Conservation (phyloP, 2,797 vertebrate species). For the Lepilemur septentrionalis region DNA sequence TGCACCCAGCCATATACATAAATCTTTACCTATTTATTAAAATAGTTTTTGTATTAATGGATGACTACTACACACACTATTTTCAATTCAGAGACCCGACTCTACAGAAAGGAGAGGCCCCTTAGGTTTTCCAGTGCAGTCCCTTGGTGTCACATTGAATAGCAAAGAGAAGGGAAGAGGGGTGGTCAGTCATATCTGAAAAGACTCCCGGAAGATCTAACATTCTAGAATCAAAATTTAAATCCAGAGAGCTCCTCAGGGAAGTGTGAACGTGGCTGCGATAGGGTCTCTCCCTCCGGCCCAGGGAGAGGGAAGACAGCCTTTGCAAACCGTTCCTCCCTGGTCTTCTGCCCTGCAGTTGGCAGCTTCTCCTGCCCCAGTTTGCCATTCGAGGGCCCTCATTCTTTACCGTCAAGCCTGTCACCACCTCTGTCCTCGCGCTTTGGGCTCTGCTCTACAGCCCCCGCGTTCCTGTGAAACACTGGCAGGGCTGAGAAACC, state of each 20-base stretch:
- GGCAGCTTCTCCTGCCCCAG: background rate
- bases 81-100: background rate
- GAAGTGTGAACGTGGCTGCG: background rate
- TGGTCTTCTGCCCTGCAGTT: background rate
- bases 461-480: constrained; percentile 35
- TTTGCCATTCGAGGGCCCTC: background rate
- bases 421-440: background rate
- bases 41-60: background rate
- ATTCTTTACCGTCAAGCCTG: background rate
- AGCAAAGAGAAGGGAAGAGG: background rate
- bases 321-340: background rate
- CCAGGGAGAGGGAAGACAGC: background rate
- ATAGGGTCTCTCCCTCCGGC: background rate
- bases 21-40: constrained; percentile 8
- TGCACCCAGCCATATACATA: background rate
- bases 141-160: background rate
- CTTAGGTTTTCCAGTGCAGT: background rate
- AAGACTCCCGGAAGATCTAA: constrained; percentile 7
- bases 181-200: background rate
- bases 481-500: constrained; percentile 13
- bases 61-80: background rate
- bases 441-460: background rate
- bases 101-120: background rate
- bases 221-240: constrained; percentile 28
- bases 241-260: background rate